Conservation (phyloP, 2,888 invertebrate genomes). For the Acanthosepion pharaonis region DNA sequence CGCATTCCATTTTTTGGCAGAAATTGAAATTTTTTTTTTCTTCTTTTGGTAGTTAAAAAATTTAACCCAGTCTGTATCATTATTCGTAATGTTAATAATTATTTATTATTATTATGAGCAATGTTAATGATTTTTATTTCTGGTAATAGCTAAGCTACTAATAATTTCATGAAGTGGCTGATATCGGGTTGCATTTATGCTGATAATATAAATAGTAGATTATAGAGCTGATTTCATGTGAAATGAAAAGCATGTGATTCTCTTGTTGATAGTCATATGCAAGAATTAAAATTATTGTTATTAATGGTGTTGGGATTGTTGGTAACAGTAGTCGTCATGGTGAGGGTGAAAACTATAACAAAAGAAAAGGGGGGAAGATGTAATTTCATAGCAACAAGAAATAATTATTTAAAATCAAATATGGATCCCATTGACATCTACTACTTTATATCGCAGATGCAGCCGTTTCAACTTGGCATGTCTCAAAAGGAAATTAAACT, state of each 20-base stretch:
- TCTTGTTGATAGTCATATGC: neutral
- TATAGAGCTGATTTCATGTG: neutral
- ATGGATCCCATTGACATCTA: neutral
- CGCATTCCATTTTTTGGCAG: neutral
- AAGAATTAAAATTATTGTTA: neutral
- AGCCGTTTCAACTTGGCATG: neutral
- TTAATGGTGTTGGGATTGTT: too few species aligned
- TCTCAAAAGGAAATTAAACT: slow-evolving; percentile 33
- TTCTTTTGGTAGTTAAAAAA: neutral
- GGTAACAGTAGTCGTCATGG: neutral
- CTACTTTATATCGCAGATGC: neutral
- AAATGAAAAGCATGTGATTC: neutral
- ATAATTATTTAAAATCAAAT: neutral
- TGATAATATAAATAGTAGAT: neutral
- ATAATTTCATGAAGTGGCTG: neutral
- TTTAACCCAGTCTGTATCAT: neutral
- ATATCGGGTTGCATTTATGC: neutral
- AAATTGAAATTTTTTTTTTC: neutral
- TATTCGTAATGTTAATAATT: too few species aligned
- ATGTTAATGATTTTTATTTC: neutral
- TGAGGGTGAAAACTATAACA: neutral
- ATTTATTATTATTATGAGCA: neutral
- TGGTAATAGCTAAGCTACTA: neutral
- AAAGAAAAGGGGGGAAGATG: neutral
- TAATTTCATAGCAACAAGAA: neutral